Evolutionary conservation across 2,888 invertebrate species (phyloP), one percentile per base, ranked within the genome.

Genomic region (Eupithecia pulchellata): DNA sequence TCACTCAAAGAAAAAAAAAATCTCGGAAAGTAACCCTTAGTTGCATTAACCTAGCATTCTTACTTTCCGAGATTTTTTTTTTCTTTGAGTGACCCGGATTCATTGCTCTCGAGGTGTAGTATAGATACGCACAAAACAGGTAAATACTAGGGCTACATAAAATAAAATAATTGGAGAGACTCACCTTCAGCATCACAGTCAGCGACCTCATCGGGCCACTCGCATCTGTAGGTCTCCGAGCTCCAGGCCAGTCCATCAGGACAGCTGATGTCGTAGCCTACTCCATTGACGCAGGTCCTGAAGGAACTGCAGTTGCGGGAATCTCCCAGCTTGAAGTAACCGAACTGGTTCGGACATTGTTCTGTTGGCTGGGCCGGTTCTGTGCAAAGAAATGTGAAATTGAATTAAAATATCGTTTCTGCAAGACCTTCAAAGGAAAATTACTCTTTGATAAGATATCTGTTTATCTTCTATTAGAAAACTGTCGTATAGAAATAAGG

Each of bases 131-230:
- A n/a, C n/a, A n/a, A n/a, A n/a, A n/a, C n/a, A n/a, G n/a, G n/a
- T n/a, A n/a, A n/a, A n/a, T n/a, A n/a, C n/a, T 36, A 13, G 64
- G 52, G 17, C 8, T 4, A 8, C 34, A 65, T 30, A 58, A 30
- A n/a, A n/a, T 11, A 34, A 32, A 60, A 30, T 20, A 34, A 34
- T 5, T 32, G 13, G 27, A 57, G 8, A 57, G 29, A 29, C 39
- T 66, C n/a, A 97, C 97, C 96, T 95, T 97, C 97, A 64, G 97
- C 96, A 84, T 98, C 96, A 81, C 98, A 98, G 69, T 96, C 96
- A 4, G 95, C 87, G 0, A 97, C 98, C 87, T 97, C 95, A 91
- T 98, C 98, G 4, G 98, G 97, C 98, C 98, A 98, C 75, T 98
- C 97, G 86, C 98, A 98, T 66, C 96, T 95, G 84, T 97, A 97